A percentile compares a stretch with the other conserved stretches of the same genome.
phyloP scores from a whole-genome alignment of 2,113 vertebrate genomes.

The Rhinoderma darwinii region DNA sequence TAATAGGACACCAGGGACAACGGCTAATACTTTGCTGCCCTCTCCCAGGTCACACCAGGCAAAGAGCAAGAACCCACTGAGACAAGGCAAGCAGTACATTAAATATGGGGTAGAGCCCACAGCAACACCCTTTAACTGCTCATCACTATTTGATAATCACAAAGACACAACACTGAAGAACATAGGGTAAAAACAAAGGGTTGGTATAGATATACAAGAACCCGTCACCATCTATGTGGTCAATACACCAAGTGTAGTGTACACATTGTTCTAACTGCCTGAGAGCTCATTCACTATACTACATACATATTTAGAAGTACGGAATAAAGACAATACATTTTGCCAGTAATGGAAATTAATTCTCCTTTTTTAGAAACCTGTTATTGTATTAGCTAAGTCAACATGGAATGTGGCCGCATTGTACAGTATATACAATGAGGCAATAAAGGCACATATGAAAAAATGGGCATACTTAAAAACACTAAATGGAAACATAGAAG shows the following conservation, averaged over 20 bases:
- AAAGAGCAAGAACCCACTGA: constrained; percentile 80
- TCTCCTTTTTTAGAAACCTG: too few relatives aligned
- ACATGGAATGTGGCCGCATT: too few relatives aligned
- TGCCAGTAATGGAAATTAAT: too few relatives aligned
- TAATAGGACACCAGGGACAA: constrained; percentile 84
- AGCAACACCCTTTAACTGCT: not conserved
- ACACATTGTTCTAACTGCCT: too few relatives aligned
- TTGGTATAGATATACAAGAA: not conserved
- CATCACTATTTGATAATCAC: not conserved
- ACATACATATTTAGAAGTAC: not conserved
- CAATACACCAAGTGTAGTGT: too few relatives aligned
- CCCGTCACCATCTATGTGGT: not conserved
- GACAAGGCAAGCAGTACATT: constrained; percentile 68
- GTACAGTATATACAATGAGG: too few relatives aligned
- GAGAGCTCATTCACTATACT: not conserved
- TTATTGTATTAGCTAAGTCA: too few relatives aligned
- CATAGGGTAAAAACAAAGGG: constrained; percentile 5
- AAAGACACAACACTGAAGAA: constrained; percentile 13
- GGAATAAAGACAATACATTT: not conserved
- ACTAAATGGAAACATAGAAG: too few relatives aligned
- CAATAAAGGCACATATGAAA: too few relatives aligned
- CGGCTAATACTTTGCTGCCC: constrained; percentile 74
- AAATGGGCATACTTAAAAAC: too few relatives aligned
- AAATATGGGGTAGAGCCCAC: constrained; percentile 2
- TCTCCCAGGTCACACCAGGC: constrained; percentile 75